A percentile compares a stretch with the other conserved stretches of the same genome.
Evolutionary conservation across 2,888 invertebrate species (phyloP).

Genomic region (Parthenolecanium corni): DNA sequence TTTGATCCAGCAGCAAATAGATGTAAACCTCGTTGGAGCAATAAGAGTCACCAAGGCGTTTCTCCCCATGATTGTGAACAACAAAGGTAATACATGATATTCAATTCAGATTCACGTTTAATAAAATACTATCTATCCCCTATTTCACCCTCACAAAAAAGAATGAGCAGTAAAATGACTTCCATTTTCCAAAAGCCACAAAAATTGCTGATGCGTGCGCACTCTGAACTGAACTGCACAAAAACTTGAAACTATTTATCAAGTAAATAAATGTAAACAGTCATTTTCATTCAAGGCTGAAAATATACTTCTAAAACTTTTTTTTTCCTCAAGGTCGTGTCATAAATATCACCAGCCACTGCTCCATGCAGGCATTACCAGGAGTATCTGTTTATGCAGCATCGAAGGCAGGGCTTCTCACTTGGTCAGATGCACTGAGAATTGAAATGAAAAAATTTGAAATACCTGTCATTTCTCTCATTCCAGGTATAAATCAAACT

Average conservation of each 20-base stretch:
- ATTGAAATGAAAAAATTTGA: constrained; percentile 60
- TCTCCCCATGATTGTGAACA: constrained; percentile 53
- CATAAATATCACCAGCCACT: constrained; percentile 74
- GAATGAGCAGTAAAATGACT: too few species aligned
- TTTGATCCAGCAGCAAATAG: constrained; percentile 55
- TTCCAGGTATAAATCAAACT: constrained; percentile 71
- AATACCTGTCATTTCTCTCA: constrained; percentile 58
- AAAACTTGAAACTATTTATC: not conserved
- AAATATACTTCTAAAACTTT: too few species aligned
- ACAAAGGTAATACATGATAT: constrained; percentile 40
- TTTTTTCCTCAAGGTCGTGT: constrained; percentile 46
- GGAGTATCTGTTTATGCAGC: constrained; percentile 66
- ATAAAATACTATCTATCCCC: too few species aligned
- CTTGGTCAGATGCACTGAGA: constrained; percentile 60
- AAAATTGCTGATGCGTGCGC: not conserved
- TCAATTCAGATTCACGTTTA: too few species aligned
- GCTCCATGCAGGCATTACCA: constrained; percentile 59
- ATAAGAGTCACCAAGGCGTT: constrained; percentile 62
- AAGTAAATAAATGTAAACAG: too few species aligned
- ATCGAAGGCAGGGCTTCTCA: constrained; percentile 64
- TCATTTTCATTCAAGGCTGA: too few species aligned
- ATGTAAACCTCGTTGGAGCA: constrained; percentile 75
- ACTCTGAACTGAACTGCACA: not conserved
- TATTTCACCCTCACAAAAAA: too few species aligned
- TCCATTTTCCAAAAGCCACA: too few species aligned